Conservation (phyloP, 2,113 vertebrate species). For the Pteropus alecto region DNA sequence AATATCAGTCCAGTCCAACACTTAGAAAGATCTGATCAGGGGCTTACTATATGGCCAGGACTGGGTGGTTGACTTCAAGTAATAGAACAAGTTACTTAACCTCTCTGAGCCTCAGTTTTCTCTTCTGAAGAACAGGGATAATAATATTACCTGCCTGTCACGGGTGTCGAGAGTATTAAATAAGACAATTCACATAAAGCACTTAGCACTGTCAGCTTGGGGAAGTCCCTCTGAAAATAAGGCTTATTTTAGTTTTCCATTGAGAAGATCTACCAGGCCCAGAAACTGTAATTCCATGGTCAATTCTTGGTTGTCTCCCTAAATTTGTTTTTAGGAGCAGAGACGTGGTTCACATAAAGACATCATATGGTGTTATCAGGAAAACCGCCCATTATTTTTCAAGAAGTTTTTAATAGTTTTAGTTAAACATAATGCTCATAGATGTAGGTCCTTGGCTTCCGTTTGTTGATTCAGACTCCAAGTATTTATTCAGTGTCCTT, state of each 20-base stretch:
- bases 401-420: not conserved
- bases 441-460: not conserved
- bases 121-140: not conserved
- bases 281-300: not conserved
- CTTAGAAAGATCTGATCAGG: not conserved
- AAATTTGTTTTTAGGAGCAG: not conserved
- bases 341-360: not conserved
- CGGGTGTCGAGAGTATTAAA: not conserved
- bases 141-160: not conserved
- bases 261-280: not conserved
- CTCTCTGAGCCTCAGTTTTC: not conserved
- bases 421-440: not conserved
- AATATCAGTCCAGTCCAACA: not conserved
- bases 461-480: not conserved
- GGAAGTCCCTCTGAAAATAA: not conserved
- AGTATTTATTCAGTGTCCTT: not conserved
- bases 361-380: not conserved
- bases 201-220: not conserved
- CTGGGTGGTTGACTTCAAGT: not conserved
- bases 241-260: not conserved
- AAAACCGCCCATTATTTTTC: not conserved
- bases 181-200: not conserved
- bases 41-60: not conserved
- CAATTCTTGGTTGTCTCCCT: not conserved
- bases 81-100: not conserved